Base-by-base conservation (phyloP, 2,797 vertebrate species). In the Coranthus polyacanthus region DNA sequence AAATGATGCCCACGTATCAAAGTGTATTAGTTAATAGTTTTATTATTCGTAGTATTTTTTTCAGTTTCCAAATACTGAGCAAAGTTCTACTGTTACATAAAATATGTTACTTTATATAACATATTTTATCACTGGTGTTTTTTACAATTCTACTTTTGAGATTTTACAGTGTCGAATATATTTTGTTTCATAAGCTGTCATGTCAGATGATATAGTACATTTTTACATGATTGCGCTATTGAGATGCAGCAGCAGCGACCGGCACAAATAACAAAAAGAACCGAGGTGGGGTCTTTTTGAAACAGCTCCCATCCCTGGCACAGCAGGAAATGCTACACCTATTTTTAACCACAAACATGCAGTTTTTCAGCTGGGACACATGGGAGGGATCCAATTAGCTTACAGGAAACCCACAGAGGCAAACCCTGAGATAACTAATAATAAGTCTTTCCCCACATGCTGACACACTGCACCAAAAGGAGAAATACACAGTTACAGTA, bases 331-430 rank as follows among this genome's bases (percentile, higher is more conserved):
- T 83, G 80, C 85, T 87, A 78, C 17, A 68, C 83, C 84, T 93
- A 93, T 93, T 94, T 94, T 88, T 90, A 92, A 79, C 79, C 78
- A 82, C 89, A 92, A 93, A 92, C 88, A 85, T 86, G 81, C 83
- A 87, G 83, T 90, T 91, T 83, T 88, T 85, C 87, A 85, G 88
- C 82, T 46, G 80, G 78, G 80, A 92, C 89, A 87, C 90, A 82
- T 81, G 92, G 88, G 89, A 91, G 78, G 83, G 55, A 84, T 89
- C 91, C 89, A 93, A 93, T 94, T 92, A 94, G 90, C 87, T 89
- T 70, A 79, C 77, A 88, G 90, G 90, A 94, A 93, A 91, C 79
- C 79, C 83, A 86, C 82, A 77, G 88, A 93, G 87, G 84, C 91
- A 93, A 93, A 92, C 89, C 91, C 63, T 62, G 84, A 91, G 86